Base-by-base conservation (phyloP, 2,888 invertebrate species). In the Stramonita haemastoma region DNA sequence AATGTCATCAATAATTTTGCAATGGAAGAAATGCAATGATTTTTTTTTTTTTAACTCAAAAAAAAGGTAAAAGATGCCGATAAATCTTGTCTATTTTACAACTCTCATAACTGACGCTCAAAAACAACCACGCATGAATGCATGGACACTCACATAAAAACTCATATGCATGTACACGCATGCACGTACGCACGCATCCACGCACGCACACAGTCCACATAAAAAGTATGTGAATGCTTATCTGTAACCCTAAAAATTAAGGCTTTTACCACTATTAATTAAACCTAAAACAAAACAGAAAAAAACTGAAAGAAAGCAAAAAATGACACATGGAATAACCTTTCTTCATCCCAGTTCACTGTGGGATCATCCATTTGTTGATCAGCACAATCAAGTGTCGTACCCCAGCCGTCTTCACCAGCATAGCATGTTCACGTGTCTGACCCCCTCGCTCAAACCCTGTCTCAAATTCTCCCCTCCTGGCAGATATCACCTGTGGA, bases 351-450 rank as follows among this genome's bases (percentile, higher is more conserved):
- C 98, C 95, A 99, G 96, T 98, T 95, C 0, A 99, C 99, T 32
- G 99, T 99, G 19, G 99, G 98, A 96, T 99, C 99, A 96, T 99
- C 99, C 99, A 99, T 99, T 99, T 99, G 97, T 99, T 99, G 91
- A 99, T 99, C 94, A 99, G 97, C 93, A 99, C 99, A 92, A 99
- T 98, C 95, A 99, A 97, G 97, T 99, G 99, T 96, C 98, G 99
- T 22, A 99, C 99, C 90, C 99, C 99, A 34, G 99, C 99, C 6
- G 99, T 99, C 96, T 99, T 99, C 57, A 99, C 99, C 95, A 99
- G 97, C 99, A 99, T 99, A 90, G 99, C 99, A 96, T 99, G 99
- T 95, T 99, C 99, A 95, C 99, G 97, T 29, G 99, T 99, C 96
- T 99, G 99, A 81, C 99, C 99, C 89, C 99, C 99, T 96, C 99